Percentiles rank a stretch among this genome's conserved stretches.
Conservation (phyloP, 2,797 vertebrate species). For the Hyperoplus lanceolatus region DNA sequence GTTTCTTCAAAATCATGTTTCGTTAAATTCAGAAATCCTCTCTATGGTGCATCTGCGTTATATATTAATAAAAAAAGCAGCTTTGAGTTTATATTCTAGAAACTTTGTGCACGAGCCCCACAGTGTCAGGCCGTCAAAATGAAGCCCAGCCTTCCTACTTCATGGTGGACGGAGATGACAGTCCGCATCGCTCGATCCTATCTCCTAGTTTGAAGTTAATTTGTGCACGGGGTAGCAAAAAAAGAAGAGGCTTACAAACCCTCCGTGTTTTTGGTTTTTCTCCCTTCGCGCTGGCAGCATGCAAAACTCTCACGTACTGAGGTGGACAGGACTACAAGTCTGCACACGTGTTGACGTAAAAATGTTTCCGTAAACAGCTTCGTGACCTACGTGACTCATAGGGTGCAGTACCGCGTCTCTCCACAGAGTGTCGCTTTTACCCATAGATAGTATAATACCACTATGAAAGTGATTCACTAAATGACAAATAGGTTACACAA, state of each 20-base stretch:
- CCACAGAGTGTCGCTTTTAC: constrained; percentile 40
- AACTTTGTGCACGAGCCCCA: constrained; percentile 13
- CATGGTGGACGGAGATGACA: not conserved
- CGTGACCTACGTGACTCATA: constrained; percentile 3
- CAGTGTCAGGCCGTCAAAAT: constrained; percentile 19
- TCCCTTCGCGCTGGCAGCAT: constrained; percentile 34
- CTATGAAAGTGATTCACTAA: not conserved
- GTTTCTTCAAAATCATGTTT: constrained; percentile 80
- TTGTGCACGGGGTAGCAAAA: not conserved
- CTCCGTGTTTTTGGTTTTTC: not conserved
- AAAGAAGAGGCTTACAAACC: not conserved
- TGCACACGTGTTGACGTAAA: constrained; percentile 71
- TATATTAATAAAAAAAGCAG: not conserved
- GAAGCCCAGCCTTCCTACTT: constrained; percentile 41
- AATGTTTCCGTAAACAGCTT: constrained; percentile 70
- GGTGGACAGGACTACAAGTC: constrained; percentile 20
- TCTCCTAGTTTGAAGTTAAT: not conserved
- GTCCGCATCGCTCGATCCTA: constrained; percentile 45
- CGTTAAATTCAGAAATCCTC: not conserved
- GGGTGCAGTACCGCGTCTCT: not conserved
- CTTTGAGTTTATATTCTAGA: not conserved
- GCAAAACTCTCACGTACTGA: constrained; percentile 48
- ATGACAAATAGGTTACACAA: no score
- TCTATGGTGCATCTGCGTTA: constrained; percentile 21
- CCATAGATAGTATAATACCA: no score